Evolutionary conservation across 2,113 vertebrate species (phyloP), one percentile per base, ranked within the genome.

Genomic region (Hydrochoerus hydrochaeris): DNA sequence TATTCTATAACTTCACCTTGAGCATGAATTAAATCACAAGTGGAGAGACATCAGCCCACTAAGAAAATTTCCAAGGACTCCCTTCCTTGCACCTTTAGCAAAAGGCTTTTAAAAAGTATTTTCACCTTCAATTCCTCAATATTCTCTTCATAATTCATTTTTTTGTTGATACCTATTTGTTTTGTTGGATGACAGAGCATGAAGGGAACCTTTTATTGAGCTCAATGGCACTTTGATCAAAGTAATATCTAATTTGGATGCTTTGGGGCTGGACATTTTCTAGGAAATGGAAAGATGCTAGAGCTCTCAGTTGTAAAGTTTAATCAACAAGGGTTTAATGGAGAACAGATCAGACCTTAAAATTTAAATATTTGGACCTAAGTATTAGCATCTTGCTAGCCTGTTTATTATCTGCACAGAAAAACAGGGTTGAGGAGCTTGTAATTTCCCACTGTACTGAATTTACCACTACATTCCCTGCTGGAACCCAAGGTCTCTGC

Each of bases 111-210:
- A 60, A 46, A 88, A 92, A 85, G 81, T 24, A 22, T 52, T 94
- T 97, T 90, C 44, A 89, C 80, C 32, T 77, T 67, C 20, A 58
- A 8, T 60, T 90, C 12, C 77, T 94, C 81, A 54, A 93, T 75
- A 81, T 75, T 96, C n/a, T 94, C 69, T 95, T 90, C 65, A 95
- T 13, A 90, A 85, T 54, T 77, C 24, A 57, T 75, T 65, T 77
- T 57, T 97, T 95, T 46, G 32, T 88, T 88, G 65, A 81, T 93
- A 13, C 65, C 93, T 95, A 92, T 32, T 91, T 95, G 80, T 90
- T 97, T 96, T 82, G 52, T 88, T 96, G 57, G 57, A 93, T 88
- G 80, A 77, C 75, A 96, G 93, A 95, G 32, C 88, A 94, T 83
- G 49, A 96, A 90, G 82, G 20, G 75, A 94, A 57, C 3, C 52